A percentile compares a stretch with the other conserved stretches of the same genome.
Conservation (phyloP, 2,113 vertebrate genomes). For the Neotragus moschatus region DNA sequence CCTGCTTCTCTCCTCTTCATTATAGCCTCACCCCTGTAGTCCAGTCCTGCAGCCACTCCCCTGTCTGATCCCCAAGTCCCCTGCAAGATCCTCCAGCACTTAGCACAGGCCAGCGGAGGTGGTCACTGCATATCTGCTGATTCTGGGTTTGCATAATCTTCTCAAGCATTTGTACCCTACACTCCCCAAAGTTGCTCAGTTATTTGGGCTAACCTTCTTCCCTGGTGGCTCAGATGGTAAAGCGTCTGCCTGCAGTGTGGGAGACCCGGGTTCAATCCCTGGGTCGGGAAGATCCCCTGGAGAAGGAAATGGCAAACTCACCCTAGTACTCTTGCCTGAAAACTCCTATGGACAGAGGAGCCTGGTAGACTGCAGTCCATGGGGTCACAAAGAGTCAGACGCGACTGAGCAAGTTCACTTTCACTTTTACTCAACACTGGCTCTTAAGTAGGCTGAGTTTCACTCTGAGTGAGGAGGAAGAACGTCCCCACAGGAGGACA, state of each 20-base stretch:
- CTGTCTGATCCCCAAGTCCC: neutral
- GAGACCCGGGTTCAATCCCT: accelerated
- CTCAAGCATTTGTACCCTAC: neutral
- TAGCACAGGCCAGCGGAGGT: accelerated
- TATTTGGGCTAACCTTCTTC: neutral
- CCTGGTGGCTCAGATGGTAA: neutral
- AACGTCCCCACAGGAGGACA: neutral
- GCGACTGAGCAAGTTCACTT: neutral
- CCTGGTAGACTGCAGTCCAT: neutral
- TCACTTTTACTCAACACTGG: neutral
- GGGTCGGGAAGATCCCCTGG: accelerated
- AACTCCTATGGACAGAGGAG: neutral
- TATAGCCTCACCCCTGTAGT: neutral
- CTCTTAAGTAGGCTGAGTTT: too few relatives aligned
- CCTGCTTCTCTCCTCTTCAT: neutral
- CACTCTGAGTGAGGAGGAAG: neutral
- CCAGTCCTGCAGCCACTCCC: neutral
- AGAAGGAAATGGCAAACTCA: neutral
- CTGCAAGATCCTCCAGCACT: neutral
- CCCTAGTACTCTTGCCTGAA: neutral
- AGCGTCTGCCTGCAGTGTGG: accelerated
- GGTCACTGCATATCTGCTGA: neutral
- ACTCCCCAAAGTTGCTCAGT: neutral
- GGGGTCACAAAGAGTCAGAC: neutral
- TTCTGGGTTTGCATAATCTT: neutral